Evolutionary conservation across 2,113 vertebrate genomes (phyloP).

Genomic region (Monopterus albus): DNA sequence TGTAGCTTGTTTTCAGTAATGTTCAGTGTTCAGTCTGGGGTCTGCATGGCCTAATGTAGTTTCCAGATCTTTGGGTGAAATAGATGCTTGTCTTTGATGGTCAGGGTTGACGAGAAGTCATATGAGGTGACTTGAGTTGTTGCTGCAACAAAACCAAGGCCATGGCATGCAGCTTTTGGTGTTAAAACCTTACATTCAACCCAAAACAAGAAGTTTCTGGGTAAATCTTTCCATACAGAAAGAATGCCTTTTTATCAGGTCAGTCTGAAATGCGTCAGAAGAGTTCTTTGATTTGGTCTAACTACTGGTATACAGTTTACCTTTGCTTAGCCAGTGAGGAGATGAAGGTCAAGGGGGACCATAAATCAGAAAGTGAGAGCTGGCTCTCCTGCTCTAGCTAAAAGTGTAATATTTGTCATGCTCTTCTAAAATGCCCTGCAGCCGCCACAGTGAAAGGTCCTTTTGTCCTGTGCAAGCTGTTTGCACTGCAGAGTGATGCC

Average conservation of each 20-base stretch:
- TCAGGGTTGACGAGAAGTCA: conserved; percentile 64
- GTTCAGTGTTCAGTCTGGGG: conserved; percentile 26
- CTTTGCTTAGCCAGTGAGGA: conserved; percentile 38
- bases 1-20: conserved; percentile 27
- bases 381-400: conserved; percentile 42
- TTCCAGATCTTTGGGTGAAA: conserved; percentile 64
- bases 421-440: conserved; percentile 73
- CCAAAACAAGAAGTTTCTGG: conserved; percentile 31
- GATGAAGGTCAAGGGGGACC: conserved; percentile 40
- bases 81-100: conserved; percentile 44
- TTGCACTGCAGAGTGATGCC: conserved; percentile 56
- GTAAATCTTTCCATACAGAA: background rate
- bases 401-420: conserved; percentile 82
- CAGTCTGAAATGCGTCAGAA: background rate
- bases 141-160: conserved; percentile 66
- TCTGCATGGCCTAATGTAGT: conserved; percentile 52
- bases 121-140: conserved; percentile 71
- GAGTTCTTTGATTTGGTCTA: conserved; percentile 34
- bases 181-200: conserved; percentile 12
- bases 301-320: conserved; percentile 33
- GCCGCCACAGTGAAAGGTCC: conserved; percentile 71
- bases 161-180: background rate
- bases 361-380: conserved; percentile 68
- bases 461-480: conserved; percentile 73
- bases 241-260: background rate